These are phyloP conservation scores for Ochropacha duplaris DNA, from an alignment of 2,888 invertebrate genomes.

Conservation along the genomic window DNA sequence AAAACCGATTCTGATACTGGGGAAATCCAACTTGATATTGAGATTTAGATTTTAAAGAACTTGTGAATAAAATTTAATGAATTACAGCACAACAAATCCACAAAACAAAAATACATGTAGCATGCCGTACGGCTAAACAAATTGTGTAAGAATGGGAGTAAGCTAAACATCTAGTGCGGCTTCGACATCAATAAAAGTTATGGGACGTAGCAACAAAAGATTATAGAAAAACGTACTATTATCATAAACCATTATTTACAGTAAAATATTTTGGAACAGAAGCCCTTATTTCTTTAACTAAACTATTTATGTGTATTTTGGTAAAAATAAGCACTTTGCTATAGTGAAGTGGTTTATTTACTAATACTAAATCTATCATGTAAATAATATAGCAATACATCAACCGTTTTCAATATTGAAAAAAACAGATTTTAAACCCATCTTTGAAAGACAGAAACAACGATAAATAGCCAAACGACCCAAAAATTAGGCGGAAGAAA, in stretches of 20 bases:
- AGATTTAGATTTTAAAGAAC: no score
- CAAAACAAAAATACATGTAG: constrained; percentile 1
- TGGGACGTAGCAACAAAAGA: neutral
- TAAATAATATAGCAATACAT: neutral
- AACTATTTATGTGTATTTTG: neutral
- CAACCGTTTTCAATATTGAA: neutral
- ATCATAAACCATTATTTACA: neutral
- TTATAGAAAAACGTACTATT: neutral
- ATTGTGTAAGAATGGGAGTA: neutral
- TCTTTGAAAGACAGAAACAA: no score
- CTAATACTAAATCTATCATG: no score
- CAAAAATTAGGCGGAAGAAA: neutral
- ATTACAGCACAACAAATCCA: constrained; percentile 1
- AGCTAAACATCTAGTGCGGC: constrained; percentile 34
- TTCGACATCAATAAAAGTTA: constrained; percentile 9
- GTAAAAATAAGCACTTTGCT: no score
- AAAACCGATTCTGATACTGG: no score
- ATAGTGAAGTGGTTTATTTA: no score
- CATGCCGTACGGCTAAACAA: neutral
- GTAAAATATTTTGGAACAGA: neutral
- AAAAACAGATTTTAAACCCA: no score
- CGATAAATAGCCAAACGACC: no score
- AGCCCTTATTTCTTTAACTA: neutral
- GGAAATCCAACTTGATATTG: no score
- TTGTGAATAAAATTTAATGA: neutral